These are phyloP conservation scores for Colostygia pectinataria DNA, from an alignment of 2,888 invertebrate species.

Conservation along the genomic window DNA sequence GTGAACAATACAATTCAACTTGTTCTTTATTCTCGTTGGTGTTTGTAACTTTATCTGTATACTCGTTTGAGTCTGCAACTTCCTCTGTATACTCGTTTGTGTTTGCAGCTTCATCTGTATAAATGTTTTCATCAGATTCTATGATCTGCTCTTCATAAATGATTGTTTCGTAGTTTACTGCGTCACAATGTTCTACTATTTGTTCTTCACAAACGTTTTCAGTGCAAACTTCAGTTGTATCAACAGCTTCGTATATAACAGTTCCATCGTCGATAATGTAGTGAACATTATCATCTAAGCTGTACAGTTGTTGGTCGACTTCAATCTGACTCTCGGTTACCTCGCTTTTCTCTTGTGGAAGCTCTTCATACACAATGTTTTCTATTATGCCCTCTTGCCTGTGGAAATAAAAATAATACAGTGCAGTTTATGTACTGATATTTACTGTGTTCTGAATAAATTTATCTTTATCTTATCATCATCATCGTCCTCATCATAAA, in stretches of 20 bases:
- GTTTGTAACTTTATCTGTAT: no score
- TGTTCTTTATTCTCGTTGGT: no score
- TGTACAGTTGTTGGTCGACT: conserved; percentile 16
- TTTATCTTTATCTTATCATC: no score
- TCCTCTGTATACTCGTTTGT: background rate
- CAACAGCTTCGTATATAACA: background rate
- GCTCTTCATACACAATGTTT: background rate
- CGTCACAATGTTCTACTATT: background rate
- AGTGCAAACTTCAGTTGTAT: background rate
- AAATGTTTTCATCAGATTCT: background rate
- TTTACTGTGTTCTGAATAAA: no score
- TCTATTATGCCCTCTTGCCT: conserved; percentile 12
- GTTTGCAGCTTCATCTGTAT: background rate
- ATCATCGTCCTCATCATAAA: no score
- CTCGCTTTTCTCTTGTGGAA: background rate
- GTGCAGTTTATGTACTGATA: no score
- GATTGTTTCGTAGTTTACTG: background rate
- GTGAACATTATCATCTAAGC: conserved; percentile 13
- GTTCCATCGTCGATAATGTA: conserved; percentile 2
- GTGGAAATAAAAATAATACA: background rate
- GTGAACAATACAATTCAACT: no score
- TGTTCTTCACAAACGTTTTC: background rate
- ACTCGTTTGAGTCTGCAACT: background rate
- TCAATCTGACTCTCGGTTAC: conserved; percentile 9
- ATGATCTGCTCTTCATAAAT: background rate